Evolutionary conservation across 2,888 invertebrate species (phyloP), one percentile per base, ranked within the genome.

Genomic region (Agriopis leucophaearia): DNA sequence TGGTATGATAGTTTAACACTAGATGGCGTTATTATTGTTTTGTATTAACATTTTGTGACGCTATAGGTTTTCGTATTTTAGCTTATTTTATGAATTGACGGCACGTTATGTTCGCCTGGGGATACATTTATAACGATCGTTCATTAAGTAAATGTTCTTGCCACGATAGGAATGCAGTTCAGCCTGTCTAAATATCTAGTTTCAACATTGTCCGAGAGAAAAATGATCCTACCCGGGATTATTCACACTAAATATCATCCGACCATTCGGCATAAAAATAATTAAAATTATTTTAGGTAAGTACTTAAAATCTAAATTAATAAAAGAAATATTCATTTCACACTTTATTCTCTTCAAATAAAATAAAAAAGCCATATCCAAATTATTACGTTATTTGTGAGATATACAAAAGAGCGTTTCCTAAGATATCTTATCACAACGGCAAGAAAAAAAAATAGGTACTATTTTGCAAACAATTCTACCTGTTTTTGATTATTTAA

Each of bases 301-400:
- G 16, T 18, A 15, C 16, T 9, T 18, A 48, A 4, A 16, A 10
- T 8, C 7, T 8, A 50, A 35, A 50, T 50, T 27, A 35, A 27
- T 27, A 48, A 18, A 8, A 15, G 7, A 7, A 8, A 10, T 8
- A 47, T 27, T 51, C 0, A 8, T 35, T 35, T 51, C 35, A 51
- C 35, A 51, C 51, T 51, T 51, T 51, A 51, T 51, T 51, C 51
- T 51, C 51, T 51, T 51, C 6, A 27, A 35, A 18, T 10, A 4
- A 7, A 35, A 51, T n/a, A n/a, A n/a, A 35, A 51, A 35, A 8
- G 27, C 13, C 7, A 50, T 50, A 35, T 51, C 8, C 51, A 50
- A 50, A 50, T 35, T 50, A 50, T 27, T 50, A 13, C n/a, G 6
- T 35, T 27, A n/a, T 51, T n/a, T 27, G 48, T 48, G 5, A 12